These are phyloP conservation scores for Eupelmus urozonus DNA, from an alignment of 2,888 invertebrate genomes.

Conservation along the genomic window DNA sequence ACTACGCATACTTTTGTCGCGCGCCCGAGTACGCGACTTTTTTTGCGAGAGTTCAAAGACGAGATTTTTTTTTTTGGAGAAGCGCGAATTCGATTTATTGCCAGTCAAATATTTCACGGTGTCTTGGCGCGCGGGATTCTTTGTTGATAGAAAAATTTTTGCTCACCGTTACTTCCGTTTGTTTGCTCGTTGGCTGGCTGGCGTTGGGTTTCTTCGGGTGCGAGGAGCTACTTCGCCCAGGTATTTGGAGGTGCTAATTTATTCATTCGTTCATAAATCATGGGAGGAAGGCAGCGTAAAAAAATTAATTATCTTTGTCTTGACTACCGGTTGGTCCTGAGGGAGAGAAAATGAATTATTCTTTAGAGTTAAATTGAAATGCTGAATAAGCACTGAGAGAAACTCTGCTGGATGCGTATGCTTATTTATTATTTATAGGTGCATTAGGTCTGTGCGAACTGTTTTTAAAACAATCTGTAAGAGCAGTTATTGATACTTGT, in stretches of 20 bases:
- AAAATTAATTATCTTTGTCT: constrained; percentile 60
- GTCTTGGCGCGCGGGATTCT: background rate
- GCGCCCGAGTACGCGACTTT: background rate
- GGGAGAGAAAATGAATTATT: constrained; percentile 57
- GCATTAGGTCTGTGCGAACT: too few relatives aligned
- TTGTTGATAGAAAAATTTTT: constrained; percentile 43
- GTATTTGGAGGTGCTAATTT: constrained; percentile 60
- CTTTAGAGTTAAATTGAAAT: constrained; percentile 54
- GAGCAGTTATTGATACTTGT: too few relatives aligned
- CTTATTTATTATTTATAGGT: constrained; percentile 7
- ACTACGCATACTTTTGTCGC: constrained; percentile 62
- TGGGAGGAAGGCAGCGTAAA: constrained; percentile 24
- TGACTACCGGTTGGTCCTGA: constrained; percentile 56
- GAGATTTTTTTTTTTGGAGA: constrained; percentile 24
- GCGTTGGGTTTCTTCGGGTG: constrained; percentile 18
- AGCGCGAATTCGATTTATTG: constrained; percentile 42
- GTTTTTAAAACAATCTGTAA: too few relatives aligned
- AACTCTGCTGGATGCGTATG: background rate
- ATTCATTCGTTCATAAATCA: constrained; percentile 60
- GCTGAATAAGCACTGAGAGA: constrained; percentile 28
- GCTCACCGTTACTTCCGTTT: background rate
- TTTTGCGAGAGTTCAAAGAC: constrained; percentile 24
- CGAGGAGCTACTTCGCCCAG: constrained; percentile 32
- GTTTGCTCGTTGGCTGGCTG: constrained; percentile 35
- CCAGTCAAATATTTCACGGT: constrained; percentile 44